phyloP scores from a whole-genome alignment of 2,797 vertebrate genomes.

The Taeniopygia guttata region DNA sequence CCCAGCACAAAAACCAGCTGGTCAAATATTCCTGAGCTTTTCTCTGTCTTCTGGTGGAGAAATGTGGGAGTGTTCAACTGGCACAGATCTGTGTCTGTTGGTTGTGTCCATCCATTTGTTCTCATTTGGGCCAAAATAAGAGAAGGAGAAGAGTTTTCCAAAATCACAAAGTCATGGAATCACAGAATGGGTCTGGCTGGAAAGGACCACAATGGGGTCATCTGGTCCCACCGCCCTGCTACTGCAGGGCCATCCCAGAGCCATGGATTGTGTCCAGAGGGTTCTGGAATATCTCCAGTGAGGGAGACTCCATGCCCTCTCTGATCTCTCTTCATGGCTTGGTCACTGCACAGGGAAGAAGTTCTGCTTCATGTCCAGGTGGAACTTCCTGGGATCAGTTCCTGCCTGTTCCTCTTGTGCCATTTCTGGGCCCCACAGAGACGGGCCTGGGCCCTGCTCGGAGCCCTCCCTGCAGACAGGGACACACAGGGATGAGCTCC shows the following conservation, averaged over 20 bases:
- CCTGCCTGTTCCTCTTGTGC: background rate
- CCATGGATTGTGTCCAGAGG: rapidly evolving
- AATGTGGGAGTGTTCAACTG: background rate
- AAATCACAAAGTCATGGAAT: background rate
- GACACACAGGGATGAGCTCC: background rate
- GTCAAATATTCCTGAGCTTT: background rate
- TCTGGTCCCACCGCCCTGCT: rapidly evolving
- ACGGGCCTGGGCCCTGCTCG: background rate
- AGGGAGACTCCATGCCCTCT: background rate
- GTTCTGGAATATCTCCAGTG: background rate
- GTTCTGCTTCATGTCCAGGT: background rate
- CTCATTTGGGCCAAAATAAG: background rate
- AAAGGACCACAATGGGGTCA: background rate
- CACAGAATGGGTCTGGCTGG: background rate
- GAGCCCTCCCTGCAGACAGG: background rate
- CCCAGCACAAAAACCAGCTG: background rate
- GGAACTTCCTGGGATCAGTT: background rate
- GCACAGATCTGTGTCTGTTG: background rate
- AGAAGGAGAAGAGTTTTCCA: background rate
- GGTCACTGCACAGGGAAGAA: background rate
- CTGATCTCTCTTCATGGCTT: background rate
- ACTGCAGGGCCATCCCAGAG: background rate
- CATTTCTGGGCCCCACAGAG: rapidly evolving
- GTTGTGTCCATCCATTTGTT: background rate
- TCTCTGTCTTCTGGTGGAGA: background rate